Percentiles rank a stretch among this genome's conserved stretches.
Evolutionary conservation across 2,888 invertebrate genomes (phyloP).

Genomic region (Apeira syringaria): DNA sequence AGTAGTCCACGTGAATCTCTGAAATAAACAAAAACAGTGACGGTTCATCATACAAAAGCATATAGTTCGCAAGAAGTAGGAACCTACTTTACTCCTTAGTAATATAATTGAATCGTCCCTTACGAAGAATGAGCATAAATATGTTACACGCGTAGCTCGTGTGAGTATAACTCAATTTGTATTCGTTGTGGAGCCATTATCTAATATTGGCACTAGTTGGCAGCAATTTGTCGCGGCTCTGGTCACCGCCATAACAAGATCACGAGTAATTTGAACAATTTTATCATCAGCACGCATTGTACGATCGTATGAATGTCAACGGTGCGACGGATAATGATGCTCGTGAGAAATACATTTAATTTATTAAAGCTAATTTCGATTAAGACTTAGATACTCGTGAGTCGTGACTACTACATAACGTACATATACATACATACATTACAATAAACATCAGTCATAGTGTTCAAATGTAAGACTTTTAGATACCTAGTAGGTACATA

Average conservation of each 20-base stretch:
- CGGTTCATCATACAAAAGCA: not conserved
- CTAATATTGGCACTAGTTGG: constrained; percentile 69
- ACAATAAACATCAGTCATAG: too few relatives aligned
- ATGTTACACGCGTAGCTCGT: constrained; percentile 39
- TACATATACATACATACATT: too few relatives aligned
- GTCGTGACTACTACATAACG: too few relatives aligned
- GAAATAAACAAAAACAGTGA: constrained; percentile 39
- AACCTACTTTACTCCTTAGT: too few relatives aligned
- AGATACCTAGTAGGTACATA: too few relatives aligned
- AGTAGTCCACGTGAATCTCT: constrained; percentile 88
- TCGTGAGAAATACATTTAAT: constrained; percentile 50
- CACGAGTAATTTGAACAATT: constrained; percentile 75
- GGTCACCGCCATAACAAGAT: constrained; percentile 58
- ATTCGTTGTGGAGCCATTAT: constrained; percentile 74
- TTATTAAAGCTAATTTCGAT: too few relatives aligned
- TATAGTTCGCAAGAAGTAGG: not conserved
- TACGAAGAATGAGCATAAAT: constrained; percentile 32
- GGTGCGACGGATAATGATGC: constrained; percentile 46
- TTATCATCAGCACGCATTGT: constrained; percentile 66
- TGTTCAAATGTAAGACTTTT: too few relatives aligned
- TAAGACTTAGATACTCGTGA: too few relatives aligned
- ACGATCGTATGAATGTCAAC: constrained; percentile 46
- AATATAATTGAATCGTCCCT: constrained; percentile 17
- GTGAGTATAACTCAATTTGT: constrained; percentile 68
- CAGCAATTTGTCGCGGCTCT: constrained; percentile 62